phyloP scores from a whole-genome alignment of 2,113 vertebrate species.

The Gnathonemus longibarbis region DNA sequence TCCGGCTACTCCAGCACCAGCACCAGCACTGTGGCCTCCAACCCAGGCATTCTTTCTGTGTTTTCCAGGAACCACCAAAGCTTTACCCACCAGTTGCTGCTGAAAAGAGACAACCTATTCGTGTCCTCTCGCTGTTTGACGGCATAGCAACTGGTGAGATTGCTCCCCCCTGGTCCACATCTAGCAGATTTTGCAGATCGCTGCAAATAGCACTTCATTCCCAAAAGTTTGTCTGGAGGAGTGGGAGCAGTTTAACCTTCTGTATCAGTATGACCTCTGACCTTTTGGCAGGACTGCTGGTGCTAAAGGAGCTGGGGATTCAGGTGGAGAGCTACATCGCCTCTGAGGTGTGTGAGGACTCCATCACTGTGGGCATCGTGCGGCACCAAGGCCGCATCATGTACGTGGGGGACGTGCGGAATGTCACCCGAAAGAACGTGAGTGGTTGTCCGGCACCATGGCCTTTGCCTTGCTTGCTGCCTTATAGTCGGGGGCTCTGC shows the following conservation, averaged over 20 bases:
- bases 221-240: not conserved
- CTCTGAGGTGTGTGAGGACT: conserved; percentile 96
- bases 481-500: not conserved
- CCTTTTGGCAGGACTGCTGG: conserved; percentile 71
- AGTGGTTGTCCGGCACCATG: conserved; percentile 41
- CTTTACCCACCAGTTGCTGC: conserved; percentile 83
- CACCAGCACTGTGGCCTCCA: not conserved
- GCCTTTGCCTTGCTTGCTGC: not conserved
- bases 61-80: conserved; percentile 77
- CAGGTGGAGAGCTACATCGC: conserved; percentile 93
- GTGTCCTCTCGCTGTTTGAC: conserved; percentile 90
- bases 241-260: not conserved
- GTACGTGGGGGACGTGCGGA: conserved; percentile 94
- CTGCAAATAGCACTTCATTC: not conserved
- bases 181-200: not conserved
- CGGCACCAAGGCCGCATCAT: conserved; percentile 92
- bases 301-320: conserved; percentile 94
- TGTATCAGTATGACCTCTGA: not conserved
- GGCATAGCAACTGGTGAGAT: conserved; percentile 89
- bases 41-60: not conserved
- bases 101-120: conserved; percentile 89
- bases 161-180: not conserved
- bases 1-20: not conserved
- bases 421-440: conserved; percentile 89
- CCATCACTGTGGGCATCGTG: conserved; percentile 95